Percentiles rank a stretch among this genome's conserved stretches.
Conservation (phyloP, 2,888 invertebrate species). For the Xestia sexstrigata region DNA sequence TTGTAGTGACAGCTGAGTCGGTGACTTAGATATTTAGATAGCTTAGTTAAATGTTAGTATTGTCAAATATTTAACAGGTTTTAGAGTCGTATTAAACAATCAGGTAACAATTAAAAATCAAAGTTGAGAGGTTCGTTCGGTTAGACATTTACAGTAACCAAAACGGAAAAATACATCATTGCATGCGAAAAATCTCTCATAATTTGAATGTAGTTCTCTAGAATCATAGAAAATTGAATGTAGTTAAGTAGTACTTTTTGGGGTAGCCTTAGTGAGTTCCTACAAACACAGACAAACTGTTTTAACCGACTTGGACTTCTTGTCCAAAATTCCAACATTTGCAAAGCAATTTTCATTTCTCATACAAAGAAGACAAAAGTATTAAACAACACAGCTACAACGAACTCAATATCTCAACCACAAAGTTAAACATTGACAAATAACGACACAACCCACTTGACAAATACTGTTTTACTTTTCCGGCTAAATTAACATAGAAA, state of each 20-base stretch:
- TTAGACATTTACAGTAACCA: not conserved
- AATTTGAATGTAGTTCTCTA: not conserved
- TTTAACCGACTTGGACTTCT: not conserved
- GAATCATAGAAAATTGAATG: not conserved
- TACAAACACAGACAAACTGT: not conserved
- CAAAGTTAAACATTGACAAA: slow-evolving; percentile 42
- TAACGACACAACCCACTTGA: slow-evolving; percentile 26
- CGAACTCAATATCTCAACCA: slow-evolving; percentile 20
- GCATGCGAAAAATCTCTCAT: not conserved
- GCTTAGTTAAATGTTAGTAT: not conserved
- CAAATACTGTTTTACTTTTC: slow-evolving; percentile 21
- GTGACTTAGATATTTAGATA: slow-evolving; percentile 39
- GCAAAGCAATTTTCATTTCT: not conserved
- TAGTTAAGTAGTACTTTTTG: not conserved
- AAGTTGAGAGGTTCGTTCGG: not conserved
- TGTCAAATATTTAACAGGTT: no score
- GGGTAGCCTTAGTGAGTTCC: not conserved
- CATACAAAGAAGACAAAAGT: not conserved
- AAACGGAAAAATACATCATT: not conserved
- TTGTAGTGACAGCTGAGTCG: slow-evolving; percentile 42
- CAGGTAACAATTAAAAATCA: no score
- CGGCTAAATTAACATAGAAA: slow-evolving; percentile 32
- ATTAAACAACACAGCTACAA: slow-evolving; percentile 5
- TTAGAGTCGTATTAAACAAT: no score
- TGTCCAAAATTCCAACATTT: not conserved